Conservation (phyloP, 30 jellyfish, hydroid and myxozoan species). For the Hydra vulgaris region DNA sequence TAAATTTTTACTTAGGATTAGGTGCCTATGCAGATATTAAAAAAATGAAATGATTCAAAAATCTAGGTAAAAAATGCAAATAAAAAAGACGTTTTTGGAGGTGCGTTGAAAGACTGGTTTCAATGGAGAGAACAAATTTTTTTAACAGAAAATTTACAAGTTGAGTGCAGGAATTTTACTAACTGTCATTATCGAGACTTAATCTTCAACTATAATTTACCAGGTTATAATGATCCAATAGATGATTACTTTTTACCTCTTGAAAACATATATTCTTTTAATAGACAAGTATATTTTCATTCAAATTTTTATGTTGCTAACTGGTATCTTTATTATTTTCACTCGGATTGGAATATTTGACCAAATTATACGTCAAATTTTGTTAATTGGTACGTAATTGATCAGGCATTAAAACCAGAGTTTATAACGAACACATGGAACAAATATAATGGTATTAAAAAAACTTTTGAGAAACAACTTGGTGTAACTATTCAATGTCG, state of each 20-base stretch:
- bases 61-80: background rate
- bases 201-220: background rate
- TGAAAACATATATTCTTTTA: too few species aligned
- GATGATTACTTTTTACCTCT: too few species aligned
- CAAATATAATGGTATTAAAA: background rate
- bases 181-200: background rate
- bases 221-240: background rate
- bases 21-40: background rate
- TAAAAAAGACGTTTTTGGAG: background rate
- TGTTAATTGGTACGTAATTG: background rate
- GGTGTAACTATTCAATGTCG: background rate
- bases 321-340: background rate
- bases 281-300: too few species aligned
- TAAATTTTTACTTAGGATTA: background rate
- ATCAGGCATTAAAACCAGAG: background rate
- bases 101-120: background rate
- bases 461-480: background rate
- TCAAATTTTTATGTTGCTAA: too few species aligned
- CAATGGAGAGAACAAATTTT: background rate
- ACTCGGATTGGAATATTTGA: background rate
- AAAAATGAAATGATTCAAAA: background rate
- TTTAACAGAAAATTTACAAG: background rate
- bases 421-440: background rate
- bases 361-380: background rate
- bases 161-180: background rate